Percentiles rank a stretch among this genome's conserved stretches.
phyloP scores from a whole-genome alignment of 2,113 vertebrate species.

The Azemiops feae region DNA sequence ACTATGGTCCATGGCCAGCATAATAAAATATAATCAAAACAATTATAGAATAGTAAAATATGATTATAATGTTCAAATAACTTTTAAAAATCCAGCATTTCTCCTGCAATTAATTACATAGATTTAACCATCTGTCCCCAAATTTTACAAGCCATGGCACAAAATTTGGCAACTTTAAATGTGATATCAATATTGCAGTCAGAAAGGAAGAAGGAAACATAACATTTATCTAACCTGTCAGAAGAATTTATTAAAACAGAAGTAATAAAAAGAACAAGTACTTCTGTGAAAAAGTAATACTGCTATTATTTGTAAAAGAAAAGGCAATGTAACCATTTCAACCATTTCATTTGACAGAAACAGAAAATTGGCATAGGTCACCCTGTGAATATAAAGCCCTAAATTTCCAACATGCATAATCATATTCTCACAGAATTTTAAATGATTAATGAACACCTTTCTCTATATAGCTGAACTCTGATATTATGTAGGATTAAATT shows the following conservation, averaged over 20 bases:
- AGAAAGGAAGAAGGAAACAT: neutral
- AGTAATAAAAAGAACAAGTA: neutral
- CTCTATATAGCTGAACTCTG: constrained; percentile 13
- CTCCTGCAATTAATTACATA: neutral
- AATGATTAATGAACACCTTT: neutral
- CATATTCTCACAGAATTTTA: constrained; percentile 6
- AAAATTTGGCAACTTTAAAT: neutral
- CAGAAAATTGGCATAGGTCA: neutral
- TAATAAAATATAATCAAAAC: neutral
- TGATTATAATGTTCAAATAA: neutral
- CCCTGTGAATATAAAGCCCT: neutral
- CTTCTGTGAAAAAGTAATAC: neutral
- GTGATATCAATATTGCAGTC: neutral
- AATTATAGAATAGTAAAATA: neutral
- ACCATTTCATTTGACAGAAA: neutral
- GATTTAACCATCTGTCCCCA: neutral
- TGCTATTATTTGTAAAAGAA: neutral
- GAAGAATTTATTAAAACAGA: neutral
- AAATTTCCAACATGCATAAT: neutral
- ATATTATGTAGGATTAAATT: neutral
- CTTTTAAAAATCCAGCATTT: neutral
- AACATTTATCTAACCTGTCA: neutral
- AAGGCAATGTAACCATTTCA: neutral
- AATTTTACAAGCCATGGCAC: neutral
- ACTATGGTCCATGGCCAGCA: neutral